A percentile compares a stretch with the other conserved stretches of the same genome.
Conservation (phyloP, 2,113 vertebrate genomes). For the Notarius lentiginosus region DNA sequence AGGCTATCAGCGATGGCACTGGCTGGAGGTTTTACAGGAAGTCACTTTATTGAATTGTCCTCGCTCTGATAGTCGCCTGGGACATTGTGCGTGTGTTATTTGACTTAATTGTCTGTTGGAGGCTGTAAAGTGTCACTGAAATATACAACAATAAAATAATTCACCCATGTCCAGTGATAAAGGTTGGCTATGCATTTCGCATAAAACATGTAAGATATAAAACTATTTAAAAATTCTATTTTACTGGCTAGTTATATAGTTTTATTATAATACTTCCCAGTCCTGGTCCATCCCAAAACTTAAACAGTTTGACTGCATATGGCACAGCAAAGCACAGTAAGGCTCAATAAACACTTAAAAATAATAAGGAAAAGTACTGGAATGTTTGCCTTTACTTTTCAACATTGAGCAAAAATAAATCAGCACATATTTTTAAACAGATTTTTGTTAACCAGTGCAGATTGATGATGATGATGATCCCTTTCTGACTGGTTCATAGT, state of each 20-base stretch:
- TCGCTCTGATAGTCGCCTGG: constrained; percentile 62
- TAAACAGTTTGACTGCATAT: not conserved
- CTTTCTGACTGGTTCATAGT: not conserved
- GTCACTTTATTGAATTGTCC: constrained; percentile 66
- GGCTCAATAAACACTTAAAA: not conserved
- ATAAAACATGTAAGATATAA: constrained; percentile 41
- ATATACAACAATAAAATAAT: constrained; percentile 68
- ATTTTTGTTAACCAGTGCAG: not conserved
- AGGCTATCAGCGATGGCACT: constrained; percentile 52
- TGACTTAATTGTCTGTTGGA: constrained; percentile 70
- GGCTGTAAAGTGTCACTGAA: constrained; percentile 66
- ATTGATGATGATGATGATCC: not conserved
- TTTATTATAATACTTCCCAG: not conserved
- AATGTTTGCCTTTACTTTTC: not conserved
- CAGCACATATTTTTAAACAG: not conserved
- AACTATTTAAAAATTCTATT: constrained; percentile 40
- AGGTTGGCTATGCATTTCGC: constrained; percentile 29
- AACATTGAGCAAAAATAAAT: not conserved
- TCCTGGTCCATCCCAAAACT: not conserved
- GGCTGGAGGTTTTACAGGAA: constrained; percentile 65
- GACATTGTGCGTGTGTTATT: constrained; percentile 67
- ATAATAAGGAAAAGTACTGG: not conserved
- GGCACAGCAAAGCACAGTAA: not conserved
- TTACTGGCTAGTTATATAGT: constrained; percentile 3
- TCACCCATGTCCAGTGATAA: constrained; percentile 50